phyloP scores from a whole-genome alignment of 53 echinoderm and acorn worm species.

The Holothuria leucospilota region DNA sequence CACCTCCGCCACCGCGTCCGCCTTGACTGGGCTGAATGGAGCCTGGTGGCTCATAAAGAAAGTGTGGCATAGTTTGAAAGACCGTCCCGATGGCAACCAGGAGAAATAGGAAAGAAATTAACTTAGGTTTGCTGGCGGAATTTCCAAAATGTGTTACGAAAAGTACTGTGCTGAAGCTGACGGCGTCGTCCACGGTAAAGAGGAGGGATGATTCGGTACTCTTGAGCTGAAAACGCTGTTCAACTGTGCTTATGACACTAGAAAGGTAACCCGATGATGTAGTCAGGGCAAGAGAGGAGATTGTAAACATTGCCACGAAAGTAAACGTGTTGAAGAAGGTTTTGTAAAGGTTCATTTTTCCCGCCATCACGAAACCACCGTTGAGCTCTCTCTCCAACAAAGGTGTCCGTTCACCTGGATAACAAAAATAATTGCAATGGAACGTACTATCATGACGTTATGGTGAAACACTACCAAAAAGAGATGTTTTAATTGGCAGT shows the following conservation, averaged over 20 bases:
- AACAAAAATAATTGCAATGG: no score
- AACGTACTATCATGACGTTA: no score
- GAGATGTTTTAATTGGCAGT: no score
- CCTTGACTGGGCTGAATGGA: not conserved
- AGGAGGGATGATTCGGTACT: conserved; percentile 22
- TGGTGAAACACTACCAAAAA: no score
- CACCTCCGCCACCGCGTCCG: not conserved
- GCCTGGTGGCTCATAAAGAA: conserved; percentile 20
- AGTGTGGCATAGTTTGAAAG: conserved; percentile 21
- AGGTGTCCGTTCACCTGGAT: no score
- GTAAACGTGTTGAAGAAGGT: not conserved
- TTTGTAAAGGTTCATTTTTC: not conserved
- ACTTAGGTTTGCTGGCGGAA: conserved; percentile 4
- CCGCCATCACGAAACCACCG: not conserved
- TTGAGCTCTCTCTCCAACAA: no score
- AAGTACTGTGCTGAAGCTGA: conserved; percentile 24
- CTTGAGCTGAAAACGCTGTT: conserved; percentile 34
- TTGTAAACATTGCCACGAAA: not conserved
- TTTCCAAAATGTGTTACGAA: conserved; percentile 26
- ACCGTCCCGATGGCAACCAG: not conserved
- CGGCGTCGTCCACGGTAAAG: conserved; percentile 16
- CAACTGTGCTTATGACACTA: conserved; percentile 22
- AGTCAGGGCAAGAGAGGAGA: conserved; percentile 1
- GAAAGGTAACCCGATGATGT: conserved; percentile 28
- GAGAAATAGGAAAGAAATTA: conserved; percentile 9